These are phyloP conservation scores for Reticulitermes lucifugus DNA, from an alignment of 2,888 invertebrate genomes.

Conservation along the genomic window DNA sequence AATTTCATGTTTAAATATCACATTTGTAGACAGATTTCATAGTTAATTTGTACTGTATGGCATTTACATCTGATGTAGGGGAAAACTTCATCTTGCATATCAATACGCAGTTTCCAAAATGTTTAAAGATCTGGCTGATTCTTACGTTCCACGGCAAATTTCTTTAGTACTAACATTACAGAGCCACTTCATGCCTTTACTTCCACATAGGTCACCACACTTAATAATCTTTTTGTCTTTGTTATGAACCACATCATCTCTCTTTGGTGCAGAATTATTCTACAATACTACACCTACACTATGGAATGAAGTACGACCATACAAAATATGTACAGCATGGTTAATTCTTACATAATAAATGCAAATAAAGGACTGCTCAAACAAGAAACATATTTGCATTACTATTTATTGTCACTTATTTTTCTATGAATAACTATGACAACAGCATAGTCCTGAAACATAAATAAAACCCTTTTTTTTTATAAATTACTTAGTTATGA, in stretches of 20 bases:
- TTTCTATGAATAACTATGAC: constrained; percentile 4
- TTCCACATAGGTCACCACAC: neutral
- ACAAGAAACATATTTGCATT: constrained; percentile 3
- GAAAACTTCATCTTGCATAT: too few relatives aligned
- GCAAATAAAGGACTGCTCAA: neutral
- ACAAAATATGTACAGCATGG: neutral
- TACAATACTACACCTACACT: neutral
- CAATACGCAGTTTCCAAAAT: neutral
- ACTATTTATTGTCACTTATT: constrained; percentile 17
- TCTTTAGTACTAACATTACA: neutral
- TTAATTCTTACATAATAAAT: neutral
- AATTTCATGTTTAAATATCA: neutral
- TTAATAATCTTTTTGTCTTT: neutral
- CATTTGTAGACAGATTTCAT: neutral
- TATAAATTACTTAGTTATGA: neutral
- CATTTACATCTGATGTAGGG: too few relatives aligned
- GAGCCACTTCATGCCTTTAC: neutral
- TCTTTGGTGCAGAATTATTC: neutral
- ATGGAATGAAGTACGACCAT: neutral
- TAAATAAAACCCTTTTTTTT: neutral
- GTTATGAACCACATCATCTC: neutral
- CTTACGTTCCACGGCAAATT: neutral
- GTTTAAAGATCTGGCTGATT: neutral
- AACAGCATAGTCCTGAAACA: neutral
- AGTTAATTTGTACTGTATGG: too few relatives aligned